phyloP scores from a whole-genome alignment of 2,113 vertebrate genomes.

The Rallus limicola region DNA sequence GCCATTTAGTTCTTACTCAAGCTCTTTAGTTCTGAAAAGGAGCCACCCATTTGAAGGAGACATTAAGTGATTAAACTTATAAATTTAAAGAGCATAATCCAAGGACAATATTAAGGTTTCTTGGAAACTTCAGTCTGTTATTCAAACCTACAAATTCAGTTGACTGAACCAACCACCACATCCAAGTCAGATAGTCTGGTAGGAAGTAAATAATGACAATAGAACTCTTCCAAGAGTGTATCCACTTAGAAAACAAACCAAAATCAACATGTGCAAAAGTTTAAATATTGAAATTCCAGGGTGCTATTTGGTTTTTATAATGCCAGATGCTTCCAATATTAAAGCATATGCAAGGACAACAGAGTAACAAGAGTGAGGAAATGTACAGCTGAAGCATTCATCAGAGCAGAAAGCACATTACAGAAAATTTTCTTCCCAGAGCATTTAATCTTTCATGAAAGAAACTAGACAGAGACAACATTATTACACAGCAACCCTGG shows the following conservation, averaged over 20 bases:
- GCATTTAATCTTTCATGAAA: background rate
- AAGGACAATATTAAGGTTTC: background rate
- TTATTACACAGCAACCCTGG: background rate
- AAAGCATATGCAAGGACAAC: background rate
- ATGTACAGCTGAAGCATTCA: background rate
- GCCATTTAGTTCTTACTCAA: background rate
- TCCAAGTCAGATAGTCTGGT: accelerated
- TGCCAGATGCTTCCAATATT: background rate
- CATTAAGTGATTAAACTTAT: background rate
- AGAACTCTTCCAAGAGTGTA: background rate
- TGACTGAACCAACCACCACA: background rate
- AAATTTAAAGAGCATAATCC: background rate
- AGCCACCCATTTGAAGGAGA: background rate
- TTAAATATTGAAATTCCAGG: background rate
- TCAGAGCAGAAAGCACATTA: background rate
- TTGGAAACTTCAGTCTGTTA: background rate
- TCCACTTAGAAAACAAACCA: background rate
- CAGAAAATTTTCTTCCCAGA: background rate
- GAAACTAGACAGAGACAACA: background rate
- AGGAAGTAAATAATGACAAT: background rate
- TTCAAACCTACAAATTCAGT: background rate
- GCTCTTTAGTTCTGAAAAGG: background rate
- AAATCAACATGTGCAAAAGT: background rate
- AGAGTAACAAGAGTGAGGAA: background rate
- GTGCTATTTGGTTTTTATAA: background rate